These are phyloP conservation scores for Chromis chromis DNA, from an alignment of 2,797 vertebrate species.

Conservation along the genomic window DNA sequence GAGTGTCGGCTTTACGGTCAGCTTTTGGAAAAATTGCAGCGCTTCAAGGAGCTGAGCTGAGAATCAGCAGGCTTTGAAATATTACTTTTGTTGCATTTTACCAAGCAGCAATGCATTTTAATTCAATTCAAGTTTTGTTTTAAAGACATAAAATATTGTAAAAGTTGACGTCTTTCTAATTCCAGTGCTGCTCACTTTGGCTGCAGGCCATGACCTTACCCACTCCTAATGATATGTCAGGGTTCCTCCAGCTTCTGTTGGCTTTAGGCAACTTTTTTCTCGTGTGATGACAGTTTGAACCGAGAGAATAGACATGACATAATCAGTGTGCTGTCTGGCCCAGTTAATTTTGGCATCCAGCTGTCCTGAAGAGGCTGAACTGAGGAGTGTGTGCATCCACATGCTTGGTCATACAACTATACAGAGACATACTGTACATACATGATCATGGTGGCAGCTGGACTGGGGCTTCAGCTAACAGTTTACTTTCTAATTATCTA, in stretches of 20 bases:
- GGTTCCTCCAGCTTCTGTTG: not conserved
- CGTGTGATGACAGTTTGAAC: slow-evolving; percentile 23
- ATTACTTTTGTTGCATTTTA: not conserved
- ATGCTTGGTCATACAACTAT: not conserved
- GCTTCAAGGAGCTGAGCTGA: too few species aligned
- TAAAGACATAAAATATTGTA: too few species aligned
- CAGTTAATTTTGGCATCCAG: slow-evolving; percentile 79
- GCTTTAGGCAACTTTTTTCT: not conserved
- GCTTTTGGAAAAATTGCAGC: too few species aligned
- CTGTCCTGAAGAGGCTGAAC: slow-evolving; percentile 62
- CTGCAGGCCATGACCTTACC: not conserved
- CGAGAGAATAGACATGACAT: slow-evolving; percentile 73
- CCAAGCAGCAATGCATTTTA: not conserved
- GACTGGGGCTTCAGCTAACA: too few species aligned
- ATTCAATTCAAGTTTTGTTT: not conserved
- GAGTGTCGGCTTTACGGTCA: too few species aligned
- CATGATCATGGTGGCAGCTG: too few species aligned
- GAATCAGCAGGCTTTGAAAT: not conserved
- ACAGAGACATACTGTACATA: too few species aligned
- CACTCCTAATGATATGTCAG: not conserved
- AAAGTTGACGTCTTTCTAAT: not conserved
- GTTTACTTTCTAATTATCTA: too few species aligned
- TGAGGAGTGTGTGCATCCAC: slow-evolving; percentile 10
- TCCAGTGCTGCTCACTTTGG: not conserved
- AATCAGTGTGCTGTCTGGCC: slow-evolving; percentile 49